Conservation (phyloP, 2,888 invertebrate genomes). For the Hypomecis punctinalis region DNA sequence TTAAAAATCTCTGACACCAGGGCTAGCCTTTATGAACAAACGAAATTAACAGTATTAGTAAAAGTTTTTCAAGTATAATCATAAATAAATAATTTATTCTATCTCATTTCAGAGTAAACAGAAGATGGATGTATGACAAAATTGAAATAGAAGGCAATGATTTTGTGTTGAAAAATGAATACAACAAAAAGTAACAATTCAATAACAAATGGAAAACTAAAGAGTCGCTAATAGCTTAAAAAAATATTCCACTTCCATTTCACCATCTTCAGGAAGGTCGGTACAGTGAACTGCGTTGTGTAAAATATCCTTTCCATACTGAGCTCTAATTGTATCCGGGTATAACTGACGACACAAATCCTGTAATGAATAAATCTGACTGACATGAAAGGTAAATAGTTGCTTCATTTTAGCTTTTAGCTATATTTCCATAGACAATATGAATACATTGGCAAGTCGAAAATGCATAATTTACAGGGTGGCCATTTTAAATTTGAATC, state of each 20-base stretch:
- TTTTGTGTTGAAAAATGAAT: conserved; percentile 85
- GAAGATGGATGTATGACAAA: conserved; percentile 91
- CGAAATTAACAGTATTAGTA: too few species aligned
- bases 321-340: conserved; percentile 92
- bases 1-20: too few species aligned
- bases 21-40: too few species aligned
- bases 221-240: conserved; percentile 86
- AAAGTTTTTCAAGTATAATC: too few species aligned
- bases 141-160: conserved; percentile 93
- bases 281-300: conserved; percentile 97
- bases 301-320: conserved; percentile 91
- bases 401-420: background rate
- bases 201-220: conserved; percentile 33
- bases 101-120: conserved; percentile 84
- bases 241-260: conserved; percentile 91
- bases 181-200: conserved; percentile 63
- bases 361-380: conserved; percentile 48
- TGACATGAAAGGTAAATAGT: background rate
- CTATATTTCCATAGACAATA: background rate
- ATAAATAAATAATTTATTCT: too few species aligned
- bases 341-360: conserved; percentile 87
- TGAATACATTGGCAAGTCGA: too few species aligned
- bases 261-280: conserved; percentile 94
- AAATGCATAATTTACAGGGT: too few species aligned
- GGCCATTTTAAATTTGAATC: too few species aligned